Percentiles rank a stretch among this genome's conserved stretches.
phyloP scores from a whole-genome alignment of 2,888 invertebrate species.

The Smittia sp. region DNA sequence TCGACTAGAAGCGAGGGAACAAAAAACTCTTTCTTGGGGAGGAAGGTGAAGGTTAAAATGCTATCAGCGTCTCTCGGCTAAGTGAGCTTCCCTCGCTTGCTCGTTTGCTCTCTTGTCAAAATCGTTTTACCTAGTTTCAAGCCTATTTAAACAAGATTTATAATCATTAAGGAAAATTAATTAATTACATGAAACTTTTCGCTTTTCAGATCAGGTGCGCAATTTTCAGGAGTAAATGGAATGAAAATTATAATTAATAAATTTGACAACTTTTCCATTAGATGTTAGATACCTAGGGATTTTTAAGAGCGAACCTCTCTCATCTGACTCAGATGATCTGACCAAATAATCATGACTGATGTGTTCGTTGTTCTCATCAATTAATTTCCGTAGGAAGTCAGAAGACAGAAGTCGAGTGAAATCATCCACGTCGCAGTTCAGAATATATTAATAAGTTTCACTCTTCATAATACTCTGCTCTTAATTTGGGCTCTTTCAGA shows the following conservation, averaged over 20 bases:
- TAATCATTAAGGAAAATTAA: conserved; percentile 40
- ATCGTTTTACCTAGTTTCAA: conserved; percentile 11
- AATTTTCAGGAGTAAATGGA: neutral
- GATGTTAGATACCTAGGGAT: neutral
- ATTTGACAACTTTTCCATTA: conserved; percentile 3
- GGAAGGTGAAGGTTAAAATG: conserved; percentile 1
- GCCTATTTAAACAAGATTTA: conserved; percentile 40
- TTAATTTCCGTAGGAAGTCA: too few relatives aligned
- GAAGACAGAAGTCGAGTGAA: neutral
- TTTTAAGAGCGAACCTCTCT: neutral
- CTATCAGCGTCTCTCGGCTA: neutral
- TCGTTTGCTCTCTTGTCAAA: neutral
- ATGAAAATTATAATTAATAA: conserved; percentile 37
- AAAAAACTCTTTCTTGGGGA: neutral
- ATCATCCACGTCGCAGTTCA: conserved; percentile 10
- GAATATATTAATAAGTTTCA: conserved; percentile 33
- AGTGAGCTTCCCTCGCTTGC: neutral
- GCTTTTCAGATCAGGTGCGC: conserved; percentile 27
- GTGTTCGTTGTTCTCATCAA: too few relatives aligned
- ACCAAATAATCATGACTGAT: neutral
- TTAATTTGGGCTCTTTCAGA: too few relatives aligned
- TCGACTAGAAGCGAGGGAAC: neutral
- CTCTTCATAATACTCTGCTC: too few relatives aligned
- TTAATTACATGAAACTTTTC: conserved; percentile 36
- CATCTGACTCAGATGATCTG: too few relatives aligned